phyloP scores from a whole-genome alignment of 2,888 invertebrate species.

The Peribatodes rhomboidaria region DNA sequence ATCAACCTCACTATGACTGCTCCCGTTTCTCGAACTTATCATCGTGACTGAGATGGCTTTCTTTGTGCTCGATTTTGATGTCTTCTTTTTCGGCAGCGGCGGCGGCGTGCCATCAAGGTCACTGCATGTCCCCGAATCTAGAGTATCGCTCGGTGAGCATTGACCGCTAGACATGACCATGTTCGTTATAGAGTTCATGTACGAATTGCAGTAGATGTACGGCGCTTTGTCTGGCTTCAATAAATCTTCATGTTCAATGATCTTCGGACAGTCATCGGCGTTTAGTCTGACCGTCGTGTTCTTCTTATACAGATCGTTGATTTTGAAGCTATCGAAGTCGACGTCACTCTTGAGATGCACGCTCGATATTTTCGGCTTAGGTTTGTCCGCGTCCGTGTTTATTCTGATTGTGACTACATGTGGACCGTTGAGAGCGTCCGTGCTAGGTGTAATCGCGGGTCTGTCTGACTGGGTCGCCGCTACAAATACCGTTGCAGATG shows the following conservation, averaged over 20 bases:
- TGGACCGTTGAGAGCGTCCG: constrained; percentile 80
- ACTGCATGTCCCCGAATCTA: constrained; percentile 95
- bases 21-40: constrained; percentile 85
- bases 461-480: constrained; percentile 83
- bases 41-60: constrained; percentile 86
- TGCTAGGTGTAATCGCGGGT: constrained; percentile 76
- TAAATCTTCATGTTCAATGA: constrained; percentile 82
- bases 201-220: constrained; percentile 88
- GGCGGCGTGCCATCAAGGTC: constrained; percentile 92
- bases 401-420: constrained; percentile 91
- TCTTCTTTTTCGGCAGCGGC: constrained; percentile 89
- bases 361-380: constrained; percentile 81
- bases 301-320: constrained; percentile 74
- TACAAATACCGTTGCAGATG: constrained; percentile 85
- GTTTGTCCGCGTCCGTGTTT: constrained; percentile 87
- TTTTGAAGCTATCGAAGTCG: constrained; percentile 76
- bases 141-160: constrained; percentile 93
- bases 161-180: constrained; percentile 92
- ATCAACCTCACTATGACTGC: constrained; percentile 89
- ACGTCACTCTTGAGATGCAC: constrained; percentile 82
- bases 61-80: constrained; percentile 80
- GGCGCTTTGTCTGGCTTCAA: constrained; percentile 80
- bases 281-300: constrained; percentile 88
- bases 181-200: constrained; percentile 81
- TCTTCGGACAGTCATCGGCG: constrained; percentile 82